These are phyloP conservation scores for Lepidonotus clava DNA, from an alignment of 2,888 invertebrate species.

Conservation along the genomic window DNA sequence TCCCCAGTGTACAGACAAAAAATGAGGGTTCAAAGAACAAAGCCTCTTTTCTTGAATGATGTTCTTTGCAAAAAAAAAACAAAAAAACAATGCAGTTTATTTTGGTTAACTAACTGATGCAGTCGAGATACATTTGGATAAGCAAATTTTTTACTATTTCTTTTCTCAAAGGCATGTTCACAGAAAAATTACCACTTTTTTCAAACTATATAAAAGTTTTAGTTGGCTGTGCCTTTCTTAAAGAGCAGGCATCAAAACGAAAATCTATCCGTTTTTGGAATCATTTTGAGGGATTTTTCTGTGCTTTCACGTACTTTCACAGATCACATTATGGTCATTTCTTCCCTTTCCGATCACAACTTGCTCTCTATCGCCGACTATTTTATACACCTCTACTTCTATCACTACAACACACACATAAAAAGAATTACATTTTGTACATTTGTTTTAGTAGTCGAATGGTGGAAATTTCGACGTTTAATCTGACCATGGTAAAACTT, in stretches of 20 bases:
- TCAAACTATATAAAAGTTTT: constrained; percentile 13
- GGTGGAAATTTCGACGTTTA: neutral
- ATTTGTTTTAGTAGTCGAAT: constrained; percentile 9
- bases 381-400: constrained; percentile 23
- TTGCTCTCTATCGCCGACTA: constrained; percentile 8
- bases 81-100: neutral
- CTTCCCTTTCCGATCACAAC: constrained; percentile 16
- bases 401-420: constrained; percentile 8
- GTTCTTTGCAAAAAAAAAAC: neutral
- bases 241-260: neutral
- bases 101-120: neutral
- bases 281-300: neutral
- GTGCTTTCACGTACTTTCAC: neutral
- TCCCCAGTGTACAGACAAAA: neutral
- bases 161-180: neutral
- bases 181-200: neutral
- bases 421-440: constrained; percentile 29
- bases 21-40: neutral
- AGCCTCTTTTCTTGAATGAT: neutral
- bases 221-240: neutral
- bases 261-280: neutral
- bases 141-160: no score
- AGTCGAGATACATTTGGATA: neutral
- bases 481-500: neutral
- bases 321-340: constrained; percentile 4